These are phyloP conservation scores for Scopus umbretta DNA, from an alignment of 2,113 vertebrate species.

Conservation along the genomic window DNA sequence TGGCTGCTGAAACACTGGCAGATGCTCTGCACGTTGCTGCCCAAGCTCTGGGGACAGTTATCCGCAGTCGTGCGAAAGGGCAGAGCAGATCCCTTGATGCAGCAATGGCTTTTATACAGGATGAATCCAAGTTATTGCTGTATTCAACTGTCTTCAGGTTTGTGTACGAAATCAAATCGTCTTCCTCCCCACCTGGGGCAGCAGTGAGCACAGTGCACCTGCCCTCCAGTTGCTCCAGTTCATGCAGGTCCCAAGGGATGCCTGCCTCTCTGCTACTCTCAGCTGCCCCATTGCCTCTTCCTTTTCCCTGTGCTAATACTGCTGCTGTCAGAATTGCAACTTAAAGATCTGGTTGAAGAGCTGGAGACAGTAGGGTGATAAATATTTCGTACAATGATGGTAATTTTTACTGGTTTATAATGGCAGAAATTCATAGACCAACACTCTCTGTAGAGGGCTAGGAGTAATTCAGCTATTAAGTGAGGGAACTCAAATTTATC, in stretches of 20 bases:
- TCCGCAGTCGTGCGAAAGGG: fast-evolving
- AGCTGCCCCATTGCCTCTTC: not conserved
- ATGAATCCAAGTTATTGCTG: not conserved
- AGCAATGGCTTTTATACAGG: not conserved
- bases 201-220: not conserved
- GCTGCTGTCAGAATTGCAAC: not conserved
- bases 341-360: not conserved
- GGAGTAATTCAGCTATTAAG: not conserved
- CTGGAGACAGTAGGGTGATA: not conserved
- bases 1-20: not conserved
- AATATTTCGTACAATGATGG: not conserved
- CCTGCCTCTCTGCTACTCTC: not conserved
- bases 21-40: fast-evolving
- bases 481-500: not conserved
- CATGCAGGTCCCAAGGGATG: not conserved
- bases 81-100: not conserved
- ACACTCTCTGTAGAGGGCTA: not conserved
- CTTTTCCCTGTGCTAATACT: not conserved
- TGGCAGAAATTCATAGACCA: not conserved
- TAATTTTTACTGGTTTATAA: not conserved
- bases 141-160: not conserved
- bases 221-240: not conserved
- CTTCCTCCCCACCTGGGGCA: not conserved
- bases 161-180: not conserved
- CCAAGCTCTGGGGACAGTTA: not conserved